phyloP scores from a whole-genome alignment of 2,888 invertebrate genomes.

The Diaphora mendica region DNA sequence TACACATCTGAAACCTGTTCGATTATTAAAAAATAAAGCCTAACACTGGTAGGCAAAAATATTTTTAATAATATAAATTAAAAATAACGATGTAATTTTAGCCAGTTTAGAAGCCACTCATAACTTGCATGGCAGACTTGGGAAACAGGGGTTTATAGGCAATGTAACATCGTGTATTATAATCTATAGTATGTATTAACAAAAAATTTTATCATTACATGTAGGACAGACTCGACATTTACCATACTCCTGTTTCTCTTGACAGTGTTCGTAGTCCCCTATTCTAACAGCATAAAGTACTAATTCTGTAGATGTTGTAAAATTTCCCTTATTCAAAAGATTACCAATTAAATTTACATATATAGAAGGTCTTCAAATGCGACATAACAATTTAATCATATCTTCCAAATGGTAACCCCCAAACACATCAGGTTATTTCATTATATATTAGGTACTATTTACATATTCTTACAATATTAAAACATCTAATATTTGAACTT shows the following conservation, averaged over 20 bases:
- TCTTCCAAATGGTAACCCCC: neutral
- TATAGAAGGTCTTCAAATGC: neutral
- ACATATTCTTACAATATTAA: neutral
- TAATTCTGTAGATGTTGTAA: no score
- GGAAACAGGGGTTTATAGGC: neutral
- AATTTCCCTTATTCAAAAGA: neutral
- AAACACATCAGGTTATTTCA: neutral
- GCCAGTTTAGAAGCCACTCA: neutral
- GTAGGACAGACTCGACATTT: no score
- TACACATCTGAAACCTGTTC: neutral
- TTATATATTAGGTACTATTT: neutral
- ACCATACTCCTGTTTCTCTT: no score
- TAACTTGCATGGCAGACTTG: neutral
- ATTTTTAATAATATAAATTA: neutral
- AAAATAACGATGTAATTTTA: neutral
- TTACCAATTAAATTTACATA: neutral
- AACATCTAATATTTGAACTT: neutral
- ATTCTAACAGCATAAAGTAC: no score
- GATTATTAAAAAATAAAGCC: neutral
- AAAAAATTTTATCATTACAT: no score
- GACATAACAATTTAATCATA: neutral
- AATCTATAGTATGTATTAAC: no score
- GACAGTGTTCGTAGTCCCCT: no score
- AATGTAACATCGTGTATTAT: no score
- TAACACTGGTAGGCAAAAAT: neutral